A percentile compares a stretch with the other conserved stretches of the same genome.
Conservation (phyloP, 2,888 invertebrate genomes). For the Stenotaenia linearis region DNA sequence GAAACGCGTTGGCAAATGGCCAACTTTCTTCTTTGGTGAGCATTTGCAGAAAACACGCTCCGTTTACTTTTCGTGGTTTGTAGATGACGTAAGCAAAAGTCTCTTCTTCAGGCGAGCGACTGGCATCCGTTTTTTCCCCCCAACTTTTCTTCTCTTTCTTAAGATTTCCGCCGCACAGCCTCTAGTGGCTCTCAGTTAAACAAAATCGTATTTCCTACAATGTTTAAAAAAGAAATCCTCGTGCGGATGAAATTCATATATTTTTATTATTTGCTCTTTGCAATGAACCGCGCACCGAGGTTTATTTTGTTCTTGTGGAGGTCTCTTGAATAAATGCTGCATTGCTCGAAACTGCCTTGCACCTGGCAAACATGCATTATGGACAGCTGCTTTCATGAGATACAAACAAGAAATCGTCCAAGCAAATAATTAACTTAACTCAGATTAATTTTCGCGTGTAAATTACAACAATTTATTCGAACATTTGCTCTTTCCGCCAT, state of each 20-base stretch:
- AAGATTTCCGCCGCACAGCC: constrained; percentile 15
- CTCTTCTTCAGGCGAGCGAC: neutral
- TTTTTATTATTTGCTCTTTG: constrained; percentile 16
- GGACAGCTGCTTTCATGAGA: neutral
- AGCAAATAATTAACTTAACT: constrained; percentile 9
- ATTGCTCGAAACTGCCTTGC: neutral
- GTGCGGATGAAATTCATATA: neutral
- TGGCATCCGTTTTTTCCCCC: constrained; percentile 3
- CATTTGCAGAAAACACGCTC: constrained; percentile 26
- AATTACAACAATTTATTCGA: neutral
- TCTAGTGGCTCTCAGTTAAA: constrained; percentile 10
- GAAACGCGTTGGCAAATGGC: neutral
- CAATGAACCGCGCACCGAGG: neutral
- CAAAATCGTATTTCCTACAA: neutral
- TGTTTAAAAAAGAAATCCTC: neutral
- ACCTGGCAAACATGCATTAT: constrained; percentile 1
- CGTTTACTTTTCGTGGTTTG: constrained; percentile 26
- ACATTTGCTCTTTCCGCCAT: neutral
- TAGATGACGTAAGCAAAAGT: constrained; percentile 22
- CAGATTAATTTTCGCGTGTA: neutral
- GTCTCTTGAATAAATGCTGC: neutral
- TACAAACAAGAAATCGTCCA: neutral
- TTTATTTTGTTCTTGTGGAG: neutral
- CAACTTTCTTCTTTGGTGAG: constrained; percentile 20
- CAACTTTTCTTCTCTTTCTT: neutral